phyloP scores from a whole-genome alignment of 1,140 invertebrate species.

The Harlomillsia oculata region DNA sequence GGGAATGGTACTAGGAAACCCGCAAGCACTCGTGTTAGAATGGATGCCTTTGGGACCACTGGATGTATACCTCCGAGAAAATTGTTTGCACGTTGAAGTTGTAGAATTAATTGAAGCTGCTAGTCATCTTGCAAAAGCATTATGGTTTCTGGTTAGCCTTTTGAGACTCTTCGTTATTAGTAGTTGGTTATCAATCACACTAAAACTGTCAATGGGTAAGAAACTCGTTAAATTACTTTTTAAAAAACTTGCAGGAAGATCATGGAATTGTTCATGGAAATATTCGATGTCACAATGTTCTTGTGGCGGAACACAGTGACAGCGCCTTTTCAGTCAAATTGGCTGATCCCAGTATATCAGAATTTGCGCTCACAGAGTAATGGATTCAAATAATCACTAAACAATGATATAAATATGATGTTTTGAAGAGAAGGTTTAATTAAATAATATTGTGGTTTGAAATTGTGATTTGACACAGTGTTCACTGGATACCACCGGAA shows the following conservation, averaged over 20 bases:
- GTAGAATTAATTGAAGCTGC: conserved; percentile 60
- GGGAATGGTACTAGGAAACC: conserved; percentile 61
- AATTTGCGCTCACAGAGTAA: conserved; percentile 52
- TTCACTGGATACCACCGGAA: conserved; percentile 77
- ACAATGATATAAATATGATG: too few relatives aligned
- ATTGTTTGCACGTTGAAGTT: conserved; percentile 44
- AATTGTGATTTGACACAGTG: conserved; percentile 48
- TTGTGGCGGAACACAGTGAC: conserved; percentile 57
- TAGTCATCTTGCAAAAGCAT: conserved; percentile 34
- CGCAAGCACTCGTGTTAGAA: conserved; percentile 71
- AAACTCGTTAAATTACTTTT: background rate
- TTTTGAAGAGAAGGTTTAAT: too few relatives aligned
- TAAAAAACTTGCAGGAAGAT: conserved; percentile 49
- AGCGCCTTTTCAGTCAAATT: conserved; percentile 65
- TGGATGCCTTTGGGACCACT: conserved; percentile 64
- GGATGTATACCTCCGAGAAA: conserved; percentile 50
- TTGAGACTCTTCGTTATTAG: background rate
- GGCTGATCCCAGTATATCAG: conserved; percentile 61
- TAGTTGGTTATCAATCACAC: background rate
- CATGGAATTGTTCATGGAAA: conserved; percentile 71
- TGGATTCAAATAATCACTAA: conserved; percentile 36
- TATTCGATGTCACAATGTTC: conserved; percentile 69
- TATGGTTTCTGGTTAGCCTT: conserved; percentile 32
- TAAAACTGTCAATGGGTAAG: background rate
- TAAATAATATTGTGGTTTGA: too few relatives aligned